Evolutionary conservation across 2,797 vertebrate species (phyloP), one percentile per base, ranked within the genome.

Genomic region (Lagocephalus sceleratus): DNA sequence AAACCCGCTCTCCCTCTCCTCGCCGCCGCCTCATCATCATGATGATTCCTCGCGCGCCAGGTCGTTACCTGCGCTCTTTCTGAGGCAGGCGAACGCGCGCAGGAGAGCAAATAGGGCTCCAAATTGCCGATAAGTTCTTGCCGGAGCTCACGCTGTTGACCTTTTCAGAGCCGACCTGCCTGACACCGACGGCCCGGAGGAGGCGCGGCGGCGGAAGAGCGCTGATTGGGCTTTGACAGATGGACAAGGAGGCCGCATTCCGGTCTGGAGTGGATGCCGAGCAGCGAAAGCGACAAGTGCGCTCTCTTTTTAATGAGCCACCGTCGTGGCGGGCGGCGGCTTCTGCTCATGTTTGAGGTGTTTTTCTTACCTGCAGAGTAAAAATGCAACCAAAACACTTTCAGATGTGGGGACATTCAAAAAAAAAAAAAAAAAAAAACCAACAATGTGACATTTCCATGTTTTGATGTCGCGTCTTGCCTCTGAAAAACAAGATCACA

Each of bases 141-240:
- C 11, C 7, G 50, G 39, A 48, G 41, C 47, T 57, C 51, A 53
- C 20, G n/a, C 47, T 4, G 41, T 2, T 63, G 63, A 47, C 66
- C 68, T 82, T 83, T 75, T 64, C 46, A 20, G 40, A 35, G 43
- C 50, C 40, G 57, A 68, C 58, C 62, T 47, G 47, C 41, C 35
- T 54, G 64, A 62, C 72, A 46, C 38, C 0, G 19, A 20, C 49
- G 48, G 48, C 44, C 51, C 21, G 43, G 60, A 71, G 62, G 63
- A 42, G 47, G 63, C 61, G 53, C 23, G 29, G 59, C 9, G 19
- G 63, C 63, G 60, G 35, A 42, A 62, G 60, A 64, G 23, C 76
- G n/a, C 43, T 67, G 57, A 67, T 63, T 79, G 70, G 44, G 55
- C 62, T 79, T 65, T 59, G 41, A 54, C 49, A 64, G 56, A 44